Base-by-base conservation (phyloP, 2,888 invertebrate genomes). In the Exocentrus adspersus region DNA sequence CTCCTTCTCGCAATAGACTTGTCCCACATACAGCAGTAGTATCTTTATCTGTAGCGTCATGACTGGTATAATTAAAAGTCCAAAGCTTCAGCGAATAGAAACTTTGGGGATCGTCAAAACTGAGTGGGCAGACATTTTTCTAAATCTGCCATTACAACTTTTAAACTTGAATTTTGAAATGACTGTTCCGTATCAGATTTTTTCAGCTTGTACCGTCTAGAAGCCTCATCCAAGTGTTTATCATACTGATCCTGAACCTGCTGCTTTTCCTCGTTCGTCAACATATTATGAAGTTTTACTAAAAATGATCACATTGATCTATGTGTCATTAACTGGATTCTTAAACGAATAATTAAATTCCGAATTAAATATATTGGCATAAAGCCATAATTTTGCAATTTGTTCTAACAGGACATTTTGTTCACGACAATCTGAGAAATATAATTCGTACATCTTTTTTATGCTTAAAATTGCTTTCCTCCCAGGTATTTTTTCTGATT, bases 41-140 rank as follows among this genome's bases (percentile, higher is more conserved):
- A 37, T 56, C 43, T 21, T 66, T 66, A 19, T 41, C 37, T 48
- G 64, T 64, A 9, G 64, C 20, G 46, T 66, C 60, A 19, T 53
- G 37, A n/a, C 66, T 48, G 1, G 66, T 70, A 16, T 62, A 64
- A 51, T 68, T 70, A 21, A 51, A 68, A 10, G 64, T 60, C 67
- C 65, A 69, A 2, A 69, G 51, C 37, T 69, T 69, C 14, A 69
- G 50, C 7, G 63, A 60, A 46, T 68, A 65, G 56, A 70, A 70
- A 42, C 69, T 70, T 21, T 70, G 70, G 9, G 62, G 21, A 50
- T 70, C n/a, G n/a, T n/a, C n/a, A n/a, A n/a, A n/a, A n/a, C n/a
- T n/a, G n/a, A n/a, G 68, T 65, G 2, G 65, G 64, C 20, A 70
- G 43, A 51, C 65, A 70, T 62, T 66, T 69, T n/a, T n/a, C n/a